Percentiles rank a stretch among this genome's conserved stretches.
Evolutionary conservation across 2,797 vertebrate genomes (phyloP).

Genomic region (Oreonectes daqikongensis): DNA sequence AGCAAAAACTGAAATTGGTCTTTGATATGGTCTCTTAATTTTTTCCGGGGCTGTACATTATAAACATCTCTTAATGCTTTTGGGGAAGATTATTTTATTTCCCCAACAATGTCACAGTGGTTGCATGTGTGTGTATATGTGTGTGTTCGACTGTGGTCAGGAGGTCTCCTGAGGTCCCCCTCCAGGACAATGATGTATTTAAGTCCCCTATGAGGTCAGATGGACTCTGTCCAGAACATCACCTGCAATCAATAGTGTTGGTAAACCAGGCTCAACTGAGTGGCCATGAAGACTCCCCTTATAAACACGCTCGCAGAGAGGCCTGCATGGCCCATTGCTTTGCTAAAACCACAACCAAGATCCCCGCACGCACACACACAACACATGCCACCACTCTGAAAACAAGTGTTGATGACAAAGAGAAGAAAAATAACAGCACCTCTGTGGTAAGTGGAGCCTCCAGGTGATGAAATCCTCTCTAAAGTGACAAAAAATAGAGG

Average conservation of each 20-base stretch:
- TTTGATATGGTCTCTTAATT: no score
- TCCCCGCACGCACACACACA: slow-evolving; percentile 41
- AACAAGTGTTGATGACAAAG: slow-evolving; percentile 49
- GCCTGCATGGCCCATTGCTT: slow-evolving; percentile 79
- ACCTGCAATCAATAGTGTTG: slow-evolving; percentile 70
- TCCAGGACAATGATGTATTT: slow-evolving; percentile 79
- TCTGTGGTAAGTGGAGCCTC: slow-evolving; percentile 39
- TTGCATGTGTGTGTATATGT: slow-evolving; percentile 19
- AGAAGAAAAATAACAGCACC: slow-evolving; percentile 49
- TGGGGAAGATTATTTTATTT: slow-evolving; percentile 14
- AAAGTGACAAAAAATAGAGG: slow-evolving; percentile 46
- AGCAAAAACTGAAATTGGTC: no score
- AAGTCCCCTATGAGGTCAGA: slow-evolving; percentile 74
- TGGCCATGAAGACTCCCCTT: slow-evolving; percentile 70
- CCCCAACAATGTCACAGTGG: slow-evolving; percentile 29
- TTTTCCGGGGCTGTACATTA: neutral
- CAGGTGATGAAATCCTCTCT: slow-evolving; percentile 46
- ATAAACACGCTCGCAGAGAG: slow-evolving; percentile 71
- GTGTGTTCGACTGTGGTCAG: slow-evolving; percentile 55
- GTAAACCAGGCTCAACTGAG: slow-evolving; percentile 77
- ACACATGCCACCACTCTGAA: slow-evolving; percentile 39
- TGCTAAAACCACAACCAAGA: slow-evolving; percentile 72
- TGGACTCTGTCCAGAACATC: slow-evolving; percentile 74
- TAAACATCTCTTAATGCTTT: slow-evolving; percentile 3
- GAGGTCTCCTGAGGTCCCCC: slow-evolving; percentile 73